Evolutionary conservation across 2,888 invertebrate genomes (phyloP), one percentile per base, ranked within the genome.

Genomic region (Ennomos quercinarius): DNA sequence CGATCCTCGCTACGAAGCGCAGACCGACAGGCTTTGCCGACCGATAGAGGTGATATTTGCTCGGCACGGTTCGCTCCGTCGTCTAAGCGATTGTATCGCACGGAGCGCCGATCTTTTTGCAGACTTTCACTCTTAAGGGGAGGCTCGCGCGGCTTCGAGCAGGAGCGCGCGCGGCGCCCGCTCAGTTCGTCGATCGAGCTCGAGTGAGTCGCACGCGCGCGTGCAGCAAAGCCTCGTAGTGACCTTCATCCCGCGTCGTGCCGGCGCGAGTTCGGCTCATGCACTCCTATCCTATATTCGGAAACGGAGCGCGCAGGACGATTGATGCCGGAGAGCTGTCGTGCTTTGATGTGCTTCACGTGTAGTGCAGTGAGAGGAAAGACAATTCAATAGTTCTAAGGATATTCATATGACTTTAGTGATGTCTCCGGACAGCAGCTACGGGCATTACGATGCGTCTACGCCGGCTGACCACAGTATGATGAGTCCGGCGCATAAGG

Each of bases 371-470:
- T 91, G 91, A 75, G 77, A 81, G 77, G 76, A 76, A 80, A 78
- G 79, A 85, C 84, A 66, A 78, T 75, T 76, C 66, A 66, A 78
- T 83, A 83, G 79, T 80, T 84, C 73, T 78, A 75, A 73, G 76
- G 73, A 78, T 76, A 76, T 61, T 66, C 62, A 73, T 63, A 78
- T 86, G 87, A 87, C 87, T 87, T 73, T 78, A 81, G 95, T 95
- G 95, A 93, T 95, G 81, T 93, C 95, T 78, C 95, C 95, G 81
- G 95, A 95, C 84, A 95, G 95, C 85, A 94, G 93, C 74, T 93
- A 93, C 78, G 93, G 92, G 81, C 88, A 93, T 83, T 92, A 90
- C 77, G 92, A 91, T 79, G 86, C 87, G 84, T 93, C 94, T 71
- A 82, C 93, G 72, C 93, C 94, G 58, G 89, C 92, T 63, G 93